phyloP scores from a whole-genome alignment of 2,797 vertebrate genomes.

The Neostethus bicornis region DNA sequence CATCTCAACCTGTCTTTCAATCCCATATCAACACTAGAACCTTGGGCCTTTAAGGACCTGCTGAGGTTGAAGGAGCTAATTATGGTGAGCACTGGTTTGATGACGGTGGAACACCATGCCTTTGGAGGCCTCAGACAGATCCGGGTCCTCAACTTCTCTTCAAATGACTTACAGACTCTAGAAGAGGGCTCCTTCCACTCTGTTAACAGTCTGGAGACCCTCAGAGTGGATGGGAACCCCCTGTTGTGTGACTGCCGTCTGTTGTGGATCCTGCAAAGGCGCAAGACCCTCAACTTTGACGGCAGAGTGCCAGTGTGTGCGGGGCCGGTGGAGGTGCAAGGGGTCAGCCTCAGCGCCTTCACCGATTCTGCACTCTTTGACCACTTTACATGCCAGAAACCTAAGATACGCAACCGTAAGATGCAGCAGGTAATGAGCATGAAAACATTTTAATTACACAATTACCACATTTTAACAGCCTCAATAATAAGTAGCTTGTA shows the following conservation, averaged over 20 bases:
- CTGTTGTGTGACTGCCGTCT: slow-evolving; percentile 97
- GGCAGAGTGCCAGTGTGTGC: slow-evolving; percentile 92
- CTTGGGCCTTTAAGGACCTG: slow-evolving; percentile 91
- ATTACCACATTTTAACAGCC: slow-evolving; percentile 34
- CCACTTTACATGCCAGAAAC: slow-evolving; percentile 96
- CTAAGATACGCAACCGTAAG: slow-evolving; percentile 93
- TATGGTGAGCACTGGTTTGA: slow-evolving; percentile 89
- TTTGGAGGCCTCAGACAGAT: slow-evolving; percentile 92
- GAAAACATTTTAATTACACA: not conserved
- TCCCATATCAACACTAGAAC: slow-evolving; percentile 88
- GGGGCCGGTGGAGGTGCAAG: slow-evolving; percentile 90
- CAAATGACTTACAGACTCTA: slow-evolving; percentile 91
- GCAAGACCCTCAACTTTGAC: slow-evolving; percentile 95
- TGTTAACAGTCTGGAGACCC: slow-evolving; percentile 93
- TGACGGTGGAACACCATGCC: slow-evolving; percentile 88
- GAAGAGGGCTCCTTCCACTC: slow-evolving; percentile 96
- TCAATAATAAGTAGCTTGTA: not conserved
- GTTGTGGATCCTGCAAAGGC: slow-evolving; percentile 95
- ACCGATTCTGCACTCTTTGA: slow-evolving; percentile 94
- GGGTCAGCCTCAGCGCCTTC: slow-evolving; percentile 87
- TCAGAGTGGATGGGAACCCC: slow-evolving; percentile 94
- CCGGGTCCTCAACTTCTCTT: slow-evolving; percentile 93
- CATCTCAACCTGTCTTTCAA: slow-evolving; percentile 95
- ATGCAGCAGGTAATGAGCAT: slow-evolving; percentile 84
- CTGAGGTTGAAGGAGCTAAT: slow-evolving; percentile 93